Evolutionary conservation across 2,113 vertebrate genomes (phyloP).

Genomic region (Chionis minor): DNA sequence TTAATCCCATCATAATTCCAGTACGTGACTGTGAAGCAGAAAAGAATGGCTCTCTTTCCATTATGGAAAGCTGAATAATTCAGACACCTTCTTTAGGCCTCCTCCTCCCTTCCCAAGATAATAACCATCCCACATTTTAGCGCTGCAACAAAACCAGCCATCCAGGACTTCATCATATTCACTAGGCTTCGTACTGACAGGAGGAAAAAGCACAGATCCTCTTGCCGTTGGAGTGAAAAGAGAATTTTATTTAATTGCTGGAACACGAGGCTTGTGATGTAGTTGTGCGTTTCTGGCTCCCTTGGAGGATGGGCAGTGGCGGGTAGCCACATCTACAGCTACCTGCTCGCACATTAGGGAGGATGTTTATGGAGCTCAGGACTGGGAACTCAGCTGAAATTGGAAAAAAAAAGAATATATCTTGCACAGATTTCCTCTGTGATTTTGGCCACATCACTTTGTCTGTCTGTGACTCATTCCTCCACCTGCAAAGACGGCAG

Average conservation of each 20-base stretch:
- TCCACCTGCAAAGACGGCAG: not conserved
- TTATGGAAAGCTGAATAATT: conserved; percentile 18
- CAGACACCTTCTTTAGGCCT: not conserved
- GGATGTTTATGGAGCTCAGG: not conserved
- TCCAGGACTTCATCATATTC: not conserved
- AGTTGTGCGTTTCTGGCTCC: not conserved
- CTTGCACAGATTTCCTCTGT: not conserved
- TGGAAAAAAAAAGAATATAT: not conserved
- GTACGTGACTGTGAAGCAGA: not conserved
- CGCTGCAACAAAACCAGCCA: not conserved
- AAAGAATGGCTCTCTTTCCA: not conserved
- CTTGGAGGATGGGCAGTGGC: not conserved
- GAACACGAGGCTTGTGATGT: not conserved
- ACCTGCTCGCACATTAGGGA: not conserved
- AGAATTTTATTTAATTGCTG: not conserved
- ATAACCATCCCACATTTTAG: conserved; percentile 15
- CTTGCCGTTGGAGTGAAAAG: not conserved
- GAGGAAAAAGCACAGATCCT: not conserved
- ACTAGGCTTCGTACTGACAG: not conserved
- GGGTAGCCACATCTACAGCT: accelerated
- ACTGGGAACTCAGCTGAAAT: not conserved
- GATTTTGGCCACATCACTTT: not conserved
- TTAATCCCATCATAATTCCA: not conserved
- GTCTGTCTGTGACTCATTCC: not conserved
- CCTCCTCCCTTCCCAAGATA: conserved; percentile 2